Evolutionary conservation across 30 jellyfish, hydroid and myxozoan genomes (phyloP), one percentile per base, ranked within the genome.

Genomic region (Pelagia noctiluca): DNA sequence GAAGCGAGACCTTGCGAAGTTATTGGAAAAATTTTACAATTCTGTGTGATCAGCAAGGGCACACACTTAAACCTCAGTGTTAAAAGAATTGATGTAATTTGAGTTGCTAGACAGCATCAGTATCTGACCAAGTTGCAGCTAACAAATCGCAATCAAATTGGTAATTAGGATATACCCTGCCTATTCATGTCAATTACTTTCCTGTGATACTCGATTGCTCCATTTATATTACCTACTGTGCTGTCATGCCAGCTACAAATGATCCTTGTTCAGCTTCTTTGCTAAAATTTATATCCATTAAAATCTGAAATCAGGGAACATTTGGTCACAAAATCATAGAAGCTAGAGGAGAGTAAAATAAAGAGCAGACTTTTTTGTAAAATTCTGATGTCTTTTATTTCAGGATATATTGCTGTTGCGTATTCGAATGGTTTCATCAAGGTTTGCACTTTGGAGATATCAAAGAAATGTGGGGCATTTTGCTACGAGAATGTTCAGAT

Each of bases 391-490:
- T 22, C 50, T 19, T 19, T 11, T 18, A 19, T 5, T 38, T 49
- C 29, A 81, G 92, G 92, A 0, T 69, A 71, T 67, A 82, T 82
- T 19, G 82, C 86, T 37, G 84, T 54, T 50, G 84, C 80, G 24
- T 82, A 33, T 50, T 24, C 80, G 11, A 82, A 70, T 70, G 92
- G 92, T 16, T 35, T 25, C 37, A 71, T 82, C 34, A 68, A 35
- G 22, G 3, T 82, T 0, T 69, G 84, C 50, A 50, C 74, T 10
- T 2, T 82, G 26, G 71, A 70, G 2, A 32, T 50, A 18, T 57
- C 35, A 28, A 72, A 38, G 1, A 47, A 75, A 3, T 24, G 18
- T 33, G 79, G 8, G 18, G 13, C 78, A 21, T 52, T 52, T 19
- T 2, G 16, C 26, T 26, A 35, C 73, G 70, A 68, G 26, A 80